phyloP scores from a whole-genome alignment of 2,797 vertebrate genomes.

The Labroides dimidiatus region DNA sequence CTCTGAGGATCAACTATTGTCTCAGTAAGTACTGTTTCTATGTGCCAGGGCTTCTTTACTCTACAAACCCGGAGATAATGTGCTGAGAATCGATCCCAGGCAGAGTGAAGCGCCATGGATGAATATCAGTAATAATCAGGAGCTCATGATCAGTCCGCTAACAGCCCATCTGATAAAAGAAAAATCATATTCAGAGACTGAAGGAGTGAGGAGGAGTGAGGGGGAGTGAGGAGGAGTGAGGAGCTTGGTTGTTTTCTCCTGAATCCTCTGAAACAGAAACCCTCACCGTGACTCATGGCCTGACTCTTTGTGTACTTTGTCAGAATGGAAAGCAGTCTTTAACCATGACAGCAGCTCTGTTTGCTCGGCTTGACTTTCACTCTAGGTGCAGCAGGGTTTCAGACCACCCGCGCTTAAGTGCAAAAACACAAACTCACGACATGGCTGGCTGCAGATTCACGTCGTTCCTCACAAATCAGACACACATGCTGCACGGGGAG shows the following conservation, averaged over 20 bases:
- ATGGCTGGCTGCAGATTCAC: constrained; percentile 34
- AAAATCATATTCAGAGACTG: too few species aligned
- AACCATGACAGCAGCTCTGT: constrained; percentile 25
- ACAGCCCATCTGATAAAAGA: too few species aligned
- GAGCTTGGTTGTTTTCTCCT: background rate
- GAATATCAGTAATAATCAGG: too few species aligned
- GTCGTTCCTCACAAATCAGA: constrained; percentile 55
- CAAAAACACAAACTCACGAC: constrained; percentile 29
- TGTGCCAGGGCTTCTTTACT: too few species aligned
- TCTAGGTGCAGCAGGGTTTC: constrained; percentile 4
- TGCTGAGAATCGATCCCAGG: too few species aligned
- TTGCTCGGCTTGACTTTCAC: constrained; percentile 26
- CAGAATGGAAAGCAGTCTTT: constrained; percentile 5
- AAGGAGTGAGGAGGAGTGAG: too few species aligned
- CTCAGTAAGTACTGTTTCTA: too few species aligned
- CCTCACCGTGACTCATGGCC: constrained; percentile 12
- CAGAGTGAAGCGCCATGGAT: too few species aligned
- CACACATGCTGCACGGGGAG: constrained; percentile 40
- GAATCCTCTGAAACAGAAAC: constrained; percentile 2
- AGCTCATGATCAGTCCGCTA: too few species aligned
- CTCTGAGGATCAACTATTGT: too few species aligned
- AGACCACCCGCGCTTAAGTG: constrained; percentile 46
- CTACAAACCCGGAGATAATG: too few species aligned
- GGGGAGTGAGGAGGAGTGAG: too few species aligned
- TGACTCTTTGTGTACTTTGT: constrained; percentile 2